Percentiles rank a stretch among this genome's conserved stretches.
phyloP scores from a whole-genome alignment of 2,888 invertebrate genomes.

The Lycocerus yunnanus region DNA sequence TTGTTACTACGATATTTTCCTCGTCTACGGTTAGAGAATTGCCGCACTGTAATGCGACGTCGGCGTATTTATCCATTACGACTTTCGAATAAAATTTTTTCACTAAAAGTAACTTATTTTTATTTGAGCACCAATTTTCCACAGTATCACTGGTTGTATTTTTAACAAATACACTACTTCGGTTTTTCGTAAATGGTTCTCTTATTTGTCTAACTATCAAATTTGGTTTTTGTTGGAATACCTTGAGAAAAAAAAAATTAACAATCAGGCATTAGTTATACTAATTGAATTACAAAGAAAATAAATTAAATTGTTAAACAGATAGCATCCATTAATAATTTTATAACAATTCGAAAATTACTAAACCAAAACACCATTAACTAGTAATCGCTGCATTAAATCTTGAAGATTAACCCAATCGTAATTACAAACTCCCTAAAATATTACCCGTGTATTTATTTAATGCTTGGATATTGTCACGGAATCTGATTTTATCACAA shows the following conservation, averaged over 20 bases:
- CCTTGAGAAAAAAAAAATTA: neutral
- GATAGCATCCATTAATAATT: neutral
- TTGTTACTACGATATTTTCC: conserved; percentile 41
- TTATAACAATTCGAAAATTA: neutral
- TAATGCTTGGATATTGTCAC: neutral
- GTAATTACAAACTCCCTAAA: neutral
- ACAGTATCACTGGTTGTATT: neutral
- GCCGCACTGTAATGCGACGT: conserved; percentile 36
- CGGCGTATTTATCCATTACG: neutral
- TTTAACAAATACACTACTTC: neutral
- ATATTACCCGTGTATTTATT: neutral
- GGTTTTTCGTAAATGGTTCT: neutral
- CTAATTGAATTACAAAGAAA: neutral
- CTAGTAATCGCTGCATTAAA: neutral
- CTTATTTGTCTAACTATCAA: neutral
- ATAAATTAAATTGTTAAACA: neutral
- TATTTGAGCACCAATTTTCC: neutral
- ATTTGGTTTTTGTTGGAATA: neutral
- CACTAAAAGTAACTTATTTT: neutral
- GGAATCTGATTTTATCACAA: neutral
- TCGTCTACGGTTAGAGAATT: conserved; percentile 39
- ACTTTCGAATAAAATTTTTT: neutral
- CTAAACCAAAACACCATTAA: neutral
- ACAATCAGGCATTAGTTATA: neutral
- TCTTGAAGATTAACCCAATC: neutral